Percentiles rank a stretch among this genome's conserved stretches.
Evolutionary conservation across 2,888 invertebrate genomes (phyloP).

Genomic region (Desoria tigrina): DNA sequence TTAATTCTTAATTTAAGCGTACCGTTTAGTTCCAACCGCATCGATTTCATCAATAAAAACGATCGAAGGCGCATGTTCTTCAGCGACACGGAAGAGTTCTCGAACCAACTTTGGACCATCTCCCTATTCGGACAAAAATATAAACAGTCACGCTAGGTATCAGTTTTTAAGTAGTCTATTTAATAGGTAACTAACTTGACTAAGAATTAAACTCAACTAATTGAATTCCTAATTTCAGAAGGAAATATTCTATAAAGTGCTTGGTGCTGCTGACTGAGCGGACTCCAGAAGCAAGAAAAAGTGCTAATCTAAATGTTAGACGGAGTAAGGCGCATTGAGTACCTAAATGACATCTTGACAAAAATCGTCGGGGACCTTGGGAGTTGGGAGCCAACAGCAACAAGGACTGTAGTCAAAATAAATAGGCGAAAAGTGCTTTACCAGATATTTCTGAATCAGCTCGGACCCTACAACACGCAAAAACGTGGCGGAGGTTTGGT

Average conservation of each 20-base stretch:
- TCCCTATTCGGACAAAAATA: no score
- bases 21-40: conserved; percentile 54
- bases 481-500: conserved; percentile 99
- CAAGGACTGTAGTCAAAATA: no score
- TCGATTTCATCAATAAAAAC: conserved; percentile 99
- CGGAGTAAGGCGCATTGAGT: no score
- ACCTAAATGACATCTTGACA: no score
- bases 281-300: no score
- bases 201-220: neutral
- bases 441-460: conserved; percentile 96
- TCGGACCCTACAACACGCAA: conserved; percentile 98
- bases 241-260: no score
- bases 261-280: no score
- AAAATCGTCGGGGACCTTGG: no score
- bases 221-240: neutral
- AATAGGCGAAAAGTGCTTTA: no score
- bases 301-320: no score
- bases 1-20: conserved; percentile 5
- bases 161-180: no score
- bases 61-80: conserved; percentile 98
- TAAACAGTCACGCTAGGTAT: neutral
- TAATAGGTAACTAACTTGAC: neutral
- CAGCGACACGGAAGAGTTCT: conserved; percentile 97
- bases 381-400: no score
- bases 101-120: conserved; percentile 98